Base-by-base conservation (phyloP, 2,888 invertebrate genomes). In the Muschampia staudingeri region DNA sequence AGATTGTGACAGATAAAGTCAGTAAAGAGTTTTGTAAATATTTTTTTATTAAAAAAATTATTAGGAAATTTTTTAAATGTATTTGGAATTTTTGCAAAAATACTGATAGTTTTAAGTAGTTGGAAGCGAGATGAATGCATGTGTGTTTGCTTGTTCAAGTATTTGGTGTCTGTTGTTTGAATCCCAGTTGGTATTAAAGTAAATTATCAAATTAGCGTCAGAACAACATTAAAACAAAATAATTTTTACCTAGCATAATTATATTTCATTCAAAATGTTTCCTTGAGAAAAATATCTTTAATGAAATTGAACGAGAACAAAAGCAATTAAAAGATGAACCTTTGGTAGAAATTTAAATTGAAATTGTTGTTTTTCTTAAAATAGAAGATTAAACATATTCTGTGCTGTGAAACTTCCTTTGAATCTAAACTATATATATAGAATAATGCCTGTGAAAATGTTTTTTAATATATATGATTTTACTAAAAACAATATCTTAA, bases 11-110 rank as follows among this genome's bases (percentile, higher is more conserved):
- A 61, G 76, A 61, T 25, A 44, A 4, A 25, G 19, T 19, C 25
- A 69, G 56, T 25, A 37, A 25, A 78, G 80, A 80, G 80, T 80
- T 80, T 92, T 95, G 95, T 95, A 95, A 94, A 95, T 95, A 94
- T 94, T 94, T 94, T 94, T 93, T 92, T 91, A 92, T 61, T 81
- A 87, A 87, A 82, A 87, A 86, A 88, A 87, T 82, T 84, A 91
- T 89, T 88, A 86, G 81, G 86, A 85, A 91, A 90, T 90, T 91
- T 93, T 93, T 91, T 90, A 90, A 90, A 88, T 89, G 89, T 89
- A 92, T 91, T 89, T 90, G 81, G 90, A 87, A 82, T 85, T 88
- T 92, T 93, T 91, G 89, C 88, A 89, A 91, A 88, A 90, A 81
- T 77, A 81, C 71, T 77, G 81, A 83, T 83, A 84, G 83, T 79